phyloP scores from a whole-genome alignment of 2,888 invertebrate genomes.

The Conchocele bisecta region DNA sequence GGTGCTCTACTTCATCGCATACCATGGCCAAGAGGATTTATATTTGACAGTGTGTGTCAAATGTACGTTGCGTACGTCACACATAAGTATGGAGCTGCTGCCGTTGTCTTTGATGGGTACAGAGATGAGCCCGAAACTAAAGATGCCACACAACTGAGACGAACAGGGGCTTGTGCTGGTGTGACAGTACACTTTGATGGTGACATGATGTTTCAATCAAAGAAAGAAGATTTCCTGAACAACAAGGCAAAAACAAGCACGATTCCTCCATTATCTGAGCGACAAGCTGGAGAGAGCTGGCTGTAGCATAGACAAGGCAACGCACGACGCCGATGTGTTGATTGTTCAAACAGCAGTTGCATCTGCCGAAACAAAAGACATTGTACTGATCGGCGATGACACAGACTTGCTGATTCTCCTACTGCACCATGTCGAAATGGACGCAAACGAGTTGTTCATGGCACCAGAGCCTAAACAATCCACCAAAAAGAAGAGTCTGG shows the following conservation, averaged over 20 bases:
- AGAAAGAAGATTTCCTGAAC: slow-evolving; percentile 61
- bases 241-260: too few relatives aligned
- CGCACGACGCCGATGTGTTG: slow-evolving; percentile 64
- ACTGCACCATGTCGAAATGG: slow-evolving; percentile 45
- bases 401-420: slow-evolving; percentile 68
- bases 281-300: slow-evolving; percentile 27
- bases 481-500: slow-evolving; percentile 34
- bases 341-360: slow-evolving; percentile 61
- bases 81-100: slow-evolving; percentile 32
- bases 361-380: slow-evolving; percentile 7
- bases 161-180: slow-evolving; percentile 40
- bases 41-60: slow-evolving; percentile 47
- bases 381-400: slow-evolving; percentile 67
- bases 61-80: slow-evolving; percentile 48
- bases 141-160: slow-evolving; percentile 58
- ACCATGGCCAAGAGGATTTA: slow-evolving; percentile 50
- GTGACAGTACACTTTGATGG: slow-evolving; percentile 46
- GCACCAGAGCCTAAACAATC: slow-evolving; percentile 38
- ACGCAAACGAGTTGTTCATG: slow-evolving; percentile 28
- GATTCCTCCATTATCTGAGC: too few relatives aligned
- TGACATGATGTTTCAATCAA: slow-evolving; percentile 46
- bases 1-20: slow-evolving; percentile 58
- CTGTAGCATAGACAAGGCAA: slow-evolving; percentile 42
- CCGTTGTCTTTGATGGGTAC: slow-evolving; percentile 67
- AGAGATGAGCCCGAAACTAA: slow-evolving; percentile 53